Base-by-base conservation (phyloP, 2,888 invertebrate genomes). In the Drosophila mimetica region DNA sequence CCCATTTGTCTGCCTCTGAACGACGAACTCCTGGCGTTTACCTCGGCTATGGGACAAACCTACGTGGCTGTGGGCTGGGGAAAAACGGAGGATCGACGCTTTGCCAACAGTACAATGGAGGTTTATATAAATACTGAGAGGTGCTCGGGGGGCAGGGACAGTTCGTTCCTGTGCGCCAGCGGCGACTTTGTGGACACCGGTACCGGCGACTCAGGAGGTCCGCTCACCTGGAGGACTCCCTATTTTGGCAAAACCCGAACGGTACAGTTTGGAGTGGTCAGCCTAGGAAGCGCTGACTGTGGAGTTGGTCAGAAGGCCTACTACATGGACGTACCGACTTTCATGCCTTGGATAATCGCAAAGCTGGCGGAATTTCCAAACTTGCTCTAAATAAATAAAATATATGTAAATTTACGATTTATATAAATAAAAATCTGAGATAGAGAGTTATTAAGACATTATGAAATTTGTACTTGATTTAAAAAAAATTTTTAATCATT, bases 311-410 rank as follows among this genome's bases (percentile, higher is more conserved):
- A 28, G 0, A 30, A 30, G n/a, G 51, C 57, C 1, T 52, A 52
- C 37, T 57, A 57, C 14, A 52, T 37, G 4, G 37, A 57, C 30
- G 52, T 44, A 4, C 30, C 14, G 9, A 42, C 50, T 34, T 25
- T 30, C 6, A 14, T 4, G 2, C 1, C 5, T 0, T 74, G 74
- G 20, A 11, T 79, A 36, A 66, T 78, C 1, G 7, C 7, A 25
- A 25, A 25, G 25, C 25, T 25, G 6, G 7, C 25, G 7, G 25
- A 25, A 25, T 25, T 25, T 25, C 1, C 25, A 6, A 25, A 25
- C 25, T 25, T 25, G n/a, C n/a, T n/a, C n/a, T n/a, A n/a, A n/a
- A n/a, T n/a, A n/a, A n/a, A n/a, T n/a, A n/a, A n/a, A n/a, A n/a
- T n/a, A n/a, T 25, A 25, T 25, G 7, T 25, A 7, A 25, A 25